A percentile compares a stretch with the other conserved stretches of the same genome.
Evolutionary conservation across 2,113 vertebrate genomes (phyloP).

Genomic region (Psilopogon haemacephalus): DNA sequence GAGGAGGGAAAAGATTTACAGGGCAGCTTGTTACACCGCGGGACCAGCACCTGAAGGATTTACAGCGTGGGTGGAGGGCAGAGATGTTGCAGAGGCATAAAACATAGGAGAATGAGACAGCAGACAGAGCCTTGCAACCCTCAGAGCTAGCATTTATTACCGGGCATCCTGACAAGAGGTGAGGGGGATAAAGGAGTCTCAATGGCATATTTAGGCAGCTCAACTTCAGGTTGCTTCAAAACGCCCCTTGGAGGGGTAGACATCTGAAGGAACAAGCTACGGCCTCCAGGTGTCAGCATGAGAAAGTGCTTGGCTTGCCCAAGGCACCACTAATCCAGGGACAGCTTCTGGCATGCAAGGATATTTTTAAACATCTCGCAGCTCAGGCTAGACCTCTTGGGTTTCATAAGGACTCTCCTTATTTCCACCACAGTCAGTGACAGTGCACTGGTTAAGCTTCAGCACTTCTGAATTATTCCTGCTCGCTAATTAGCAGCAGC

Average conservation of each 20-base stretch:
- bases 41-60: slow-evolving; percentile 31
- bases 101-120: slow-evolving; percentile 45
- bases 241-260: background rate
- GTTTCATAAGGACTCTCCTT: slow-evolving; percentile 65
- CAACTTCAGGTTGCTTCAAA: background rate
- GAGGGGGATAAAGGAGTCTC: background rate
- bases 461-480: slow-evolving; percentile 19
- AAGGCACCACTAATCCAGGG: slow-evolving; percentile 37
- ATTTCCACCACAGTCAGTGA: slow-evolving; percentile 10
- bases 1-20: slow-evolving; percentile 57
- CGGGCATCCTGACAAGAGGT: background rate
- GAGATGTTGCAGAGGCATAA: slow-evolving; percentile 41
- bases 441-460: slow-evolving; percentile 11
- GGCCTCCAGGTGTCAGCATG: slow-evolving; percentile 71
- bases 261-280: slow-evolving; percentile 53
- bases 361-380: slow-evolving; percentile 60
- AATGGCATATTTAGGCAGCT: background rate
- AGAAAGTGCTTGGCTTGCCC: slow-evolving; percentile 63
- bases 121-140: slow-evolving; percentile 1
- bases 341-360: slow-evolving; percentile 32
- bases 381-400: slow-evolving; percentile 48
- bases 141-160: background rate
- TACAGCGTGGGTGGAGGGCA: background rate
- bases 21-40: accelerated
- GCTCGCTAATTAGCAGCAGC: background rate